Percentiles rank a stretch among this genome's conserved stretches.
Evolutionary conservation across 2,888 invertebrate genomes (phyloP).

Genomic region (Lepeophtheirus nordmannii): DNA sequence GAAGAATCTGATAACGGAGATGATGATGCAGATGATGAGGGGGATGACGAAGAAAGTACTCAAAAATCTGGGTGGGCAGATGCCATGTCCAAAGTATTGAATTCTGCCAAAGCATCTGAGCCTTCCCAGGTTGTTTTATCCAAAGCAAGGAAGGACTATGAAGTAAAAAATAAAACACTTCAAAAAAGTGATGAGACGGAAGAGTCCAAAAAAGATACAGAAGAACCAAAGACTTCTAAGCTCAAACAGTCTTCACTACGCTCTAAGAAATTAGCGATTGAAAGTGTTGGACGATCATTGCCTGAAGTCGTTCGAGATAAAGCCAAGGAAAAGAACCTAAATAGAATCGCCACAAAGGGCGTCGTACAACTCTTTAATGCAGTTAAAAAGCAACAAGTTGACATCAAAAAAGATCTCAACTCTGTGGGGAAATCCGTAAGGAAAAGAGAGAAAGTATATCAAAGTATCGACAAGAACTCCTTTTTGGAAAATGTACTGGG

Average conservation of each 20-base stretch:
- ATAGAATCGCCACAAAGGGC: slow-evolving; percentile 50
- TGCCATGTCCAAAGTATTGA: slow-evolving; percentile 60
- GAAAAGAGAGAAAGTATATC: slow-evolving; percentile 57
- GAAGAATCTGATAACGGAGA: slow-evolving; percentile 30
- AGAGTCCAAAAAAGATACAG: slow-evolving; percentile 32
- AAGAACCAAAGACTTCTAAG: slow-evolving; percentile 28
- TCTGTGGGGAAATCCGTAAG: slow-evolving; percentile 49
- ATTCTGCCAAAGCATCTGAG: slow-evolving; percentile 42
- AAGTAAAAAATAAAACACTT: slow-evolving; percentile 27
- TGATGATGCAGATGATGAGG: slow-evolving; percentile 13
- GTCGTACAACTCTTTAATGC: slow-evolving; percentile 85
- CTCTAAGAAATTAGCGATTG: slow-evolving; percentile 44
- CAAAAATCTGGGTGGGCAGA: slow-evolving; percentile 55
- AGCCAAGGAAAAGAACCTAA: slow-evolving; percentile 55
- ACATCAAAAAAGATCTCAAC: slow-evolving; percentile 50
- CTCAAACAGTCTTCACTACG: slow-evolving; percentile 26
- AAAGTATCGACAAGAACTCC: slow-evolving; percentile 36
- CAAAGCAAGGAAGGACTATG: slow-evolving; percentile 51
- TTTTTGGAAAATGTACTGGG: slow-evolving; percentile 35
- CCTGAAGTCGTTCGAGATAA: slow-evolving; percentile 51
- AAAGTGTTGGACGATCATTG: slow-evolving; percentile 50
- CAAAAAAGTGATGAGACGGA: slow-evolving; percentile 29
- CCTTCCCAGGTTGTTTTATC: slow-evolving; percentile 50
- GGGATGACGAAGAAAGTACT: slow-evolving; percentile 15
- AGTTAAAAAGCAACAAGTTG: slow-evolving; percentile 66